A percentile compares a stretch with the other conserved stretches of the same genome.
These are phyloP conservation scores for Rhamnusium bicolor DNA, from an alignment of 2,888 invertebrate genomes.

Conservation along the genomic window DNA sequence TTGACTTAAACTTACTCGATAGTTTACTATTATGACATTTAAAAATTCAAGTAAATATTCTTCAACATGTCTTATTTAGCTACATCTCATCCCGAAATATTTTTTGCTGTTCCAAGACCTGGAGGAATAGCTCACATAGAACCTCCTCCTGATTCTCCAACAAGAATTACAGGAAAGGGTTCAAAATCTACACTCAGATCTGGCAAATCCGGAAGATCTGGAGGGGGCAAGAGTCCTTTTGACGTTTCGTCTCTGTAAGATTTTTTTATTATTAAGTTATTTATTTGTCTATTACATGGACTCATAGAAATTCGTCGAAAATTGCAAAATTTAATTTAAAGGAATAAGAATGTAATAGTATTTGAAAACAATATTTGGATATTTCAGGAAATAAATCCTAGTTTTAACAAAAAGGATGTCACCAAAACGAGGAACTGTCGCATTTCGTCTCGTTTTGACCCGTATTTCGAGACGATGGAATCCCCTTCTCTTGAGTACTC, in stretches of 20 bases:
- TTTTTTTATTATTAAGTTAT: background rate
- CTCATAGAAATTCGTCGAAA: too few relatives aligned
- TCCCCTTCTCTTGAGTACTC: too few relatives aligned
- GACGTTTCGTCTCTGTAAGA: background rate
- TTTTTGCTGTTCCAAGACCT: conserved; percentile 8
- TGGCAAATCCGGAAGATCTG: background rate
- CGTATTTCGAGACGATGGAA: too few relatives aligned
- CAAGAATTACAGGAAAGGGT: background rate
- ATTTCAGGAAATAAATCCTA: too few relatives aligned
- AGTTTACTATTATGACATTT: background rate
- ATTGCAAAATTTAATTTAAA: too few relatives aligned
- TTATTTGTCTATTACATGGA: too few relatives aligned
- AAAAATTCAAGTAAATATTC: conserved; percentile 6
- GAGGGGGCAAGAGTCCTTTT: background rate
- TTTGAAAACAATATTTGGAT: too few relatives aligned
- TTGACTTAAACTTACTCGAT: background rate
- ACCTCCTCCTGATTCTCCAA: background rate
- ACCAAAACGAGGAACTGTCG: too few relatives aligned
- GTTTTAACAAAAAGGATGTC: too few relatives aligned
- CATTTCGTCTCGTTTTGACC: too few relatives aligned
- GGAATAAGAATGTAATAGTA: too few relatives aligned
- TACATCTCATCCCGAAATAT: conserved; percentile 16
- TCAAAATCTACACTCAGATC: conserved; percentile 13
- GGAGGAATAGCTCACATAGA: conserved; percentile 13
- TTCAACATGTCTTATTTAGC: conserved; percentile 22